These are phyloP conservation scores for Pecten maximus DNA, from an alignment of 2,888 invertebrate genomes.

Conservation along the genomic window DNA sequence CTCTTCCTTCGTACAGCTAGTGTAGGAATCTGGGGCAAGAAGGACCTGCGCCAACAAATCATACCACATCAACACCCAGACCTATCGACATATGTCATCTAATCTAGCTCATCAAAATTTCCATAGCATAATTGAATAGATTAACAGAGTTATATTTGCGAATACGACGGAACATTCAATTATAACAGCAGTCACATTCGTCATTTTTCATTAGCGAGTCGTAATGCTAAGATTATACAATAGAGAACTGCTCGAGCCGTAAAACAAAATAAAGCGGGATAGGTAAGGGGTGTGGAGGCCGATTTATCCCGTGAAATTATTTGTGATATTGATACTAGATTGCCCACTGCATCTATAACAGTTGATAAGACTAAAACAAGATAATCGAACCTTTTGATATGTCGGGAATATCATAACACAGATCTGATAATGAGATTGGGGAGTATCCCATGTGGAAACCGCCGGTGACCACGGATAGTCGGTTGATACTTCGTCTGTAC, in stretches of 20 bases:
- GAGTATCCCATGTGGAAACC: background rate
- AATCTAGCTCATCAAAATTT: background rate
- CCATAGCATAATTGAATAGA: conserved; percentile 4
- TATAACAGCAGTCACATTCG: background rate
- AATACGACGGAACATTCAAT: background rate
- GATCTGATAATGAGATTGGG: background rate
- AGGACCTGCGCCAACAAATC: background rate
- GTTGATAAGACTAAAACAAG: background rate
- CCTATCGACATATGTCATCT: background rate
- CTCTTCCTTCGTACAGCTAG: background rate
- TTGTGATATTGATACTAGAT: background rate
- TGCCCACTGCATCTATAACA: background rate
- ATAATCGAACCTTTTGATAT: background rate
- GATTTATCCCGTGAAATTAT: background rate
- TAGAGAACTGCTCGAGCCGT: background rate
- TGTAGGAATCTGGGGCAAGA: conserved; percentile 1
- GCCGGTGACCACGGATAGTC: background rate
- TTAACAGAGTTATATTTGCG: background rate
- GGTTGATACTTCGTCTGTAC: background rate
- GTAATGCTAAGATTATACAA: background rate
- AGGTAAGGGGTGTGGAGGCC: background rate
- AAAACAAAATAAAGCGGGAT: background rate
- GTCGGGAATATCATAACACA: background rate
- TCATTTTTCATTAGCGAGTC: background rate
- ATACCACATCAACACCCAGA: background rate